phyloP scores from a whole-genome alignment of 2,888 invertebrate species.

The Nephrotoma flavescens region DNA sequence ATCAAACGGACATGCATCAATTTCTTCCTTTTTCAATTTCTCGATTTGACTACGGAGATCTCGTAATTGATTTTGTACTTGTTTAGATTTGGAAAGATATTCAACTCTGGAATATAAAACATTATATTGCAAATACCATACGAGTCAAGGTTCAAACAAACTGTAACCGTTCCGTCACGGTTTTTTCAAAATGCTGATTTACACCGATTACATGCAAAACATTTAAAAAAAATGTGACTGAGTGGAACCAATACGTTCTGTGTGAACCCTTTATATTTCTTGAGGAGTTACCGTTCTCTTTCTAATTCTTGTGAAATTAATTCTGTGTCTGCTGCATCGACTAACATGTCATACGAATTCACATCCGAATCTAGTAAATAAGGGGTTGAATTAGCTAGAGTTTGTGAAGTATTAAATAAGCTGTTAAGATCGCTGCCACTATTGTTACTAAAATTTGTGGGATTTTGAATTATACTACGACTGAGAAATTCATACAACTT shows the following conservation, averaged over 20 bases:
- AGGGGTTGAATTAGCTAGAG: constrained; percentile 4
- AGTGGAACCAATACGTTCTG: too few relatives aligned
- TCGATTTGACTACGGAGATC: constrained; percentile 90
- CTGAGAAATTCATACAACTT: constrained; percentile 74
- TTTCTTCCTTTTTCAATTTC: constrained; percentile 79
- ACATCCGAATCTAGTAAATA: constrained; percentile 30
- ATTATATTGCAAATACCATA: not conserved
- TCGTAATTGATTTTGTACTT: constrained; percentile 81
- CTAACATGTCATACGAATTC: constrained; percentile 65
- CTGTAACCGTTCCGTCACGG: too few relatives aligned
- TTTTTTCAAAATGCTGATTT: too few relatives aligned
- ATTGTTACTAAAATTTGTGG: constrained; percentile 21
- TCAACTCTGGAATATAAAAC: constrained; percentile 46
- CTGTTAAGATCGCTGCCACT: not conserved
- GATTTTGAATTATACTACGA: constrained; percentile 41
- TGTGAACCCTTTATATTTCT: too few relatives aligned
- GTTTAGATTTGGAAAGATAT: constrained; percentile 89
- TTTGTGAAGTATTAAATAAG: constrained; percentile 9
- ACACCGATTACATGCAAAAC: too few relatives aligned
- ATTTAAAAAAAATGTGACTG: too few relatives aligned
- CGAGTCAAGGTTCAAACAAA: not conserved
- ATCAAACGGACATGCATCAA: constrained; percentile 63
- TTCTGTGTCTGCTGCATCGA: constrained; percentile 72
- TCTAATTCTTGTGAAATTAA: constrained; percentile 86
- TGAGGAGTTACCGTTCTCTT: constrained; percentile 29